These are phyloP conservation scores for Lordiphosa fenestrarum DNA, from an alignment of 2,888 invertebrate species.

Conservation along the genomic window DNA sequence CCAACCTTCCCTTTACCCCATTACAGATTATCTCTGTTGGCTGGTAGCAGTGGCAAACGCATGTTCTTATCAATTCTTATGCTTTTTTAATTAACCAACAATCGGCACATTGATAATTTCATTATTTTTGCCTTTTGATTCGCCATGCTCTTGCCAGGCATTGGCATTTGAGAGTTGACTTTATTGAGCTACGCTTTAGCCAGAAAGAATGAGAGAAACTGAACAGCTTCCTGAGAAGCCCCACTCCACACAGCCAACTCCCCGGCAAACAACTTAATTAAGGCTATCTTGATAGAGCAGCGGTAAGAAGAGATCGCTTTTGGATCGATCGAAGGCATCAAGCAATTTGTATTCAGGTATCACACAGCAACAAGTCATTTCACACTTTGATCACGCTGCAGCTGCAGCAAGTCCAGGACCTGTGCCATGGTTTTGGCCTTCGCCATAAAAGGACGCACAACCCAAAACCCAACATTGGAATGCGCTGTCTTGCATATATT, in stretches of 20 bases:
- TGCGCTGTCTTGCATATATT: slow-evolving; percentile 70
- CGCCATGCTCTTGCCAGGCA: slow-evolving; percentile 23
- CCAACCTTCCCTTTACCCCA: no score
- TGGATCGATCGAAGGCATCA: slow-evolving; percentile 67
- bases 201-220: slow-evolving; percentile 15
- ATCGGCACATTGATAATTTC: slow-evolving; percentile 48
- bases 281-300: slow-evolving; percentile 21
- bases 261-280: slow-evolving; percentile 68
- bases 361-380: slow-evolving; percentile 75
- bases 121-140: slow-evolving; percentile 39
- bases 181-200: slow-evolving; percentile 40
- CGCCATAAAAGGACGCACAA: slow-evolving; percentile 61
- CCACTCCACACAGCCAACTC: background rate
- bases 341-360: slow-evolving; percentile 78
- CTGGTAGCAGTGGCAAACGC: slow-evolving; percentile 1
- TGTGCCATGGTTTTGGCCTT: slow-evolving; percentile 24
- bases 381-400: slow-evolving; percentile 78
- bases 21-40: slow-evolving; percentile 21
- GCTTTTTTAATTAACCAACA: slow-evolving; percentile 32
- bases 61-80: slow-evolving; percentile 42
- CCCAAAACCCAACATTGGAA: slow-evolving; percentile 46
- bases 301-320: slow-evolving; percentile 1
- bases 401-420: slow-evolving; percentile 30
- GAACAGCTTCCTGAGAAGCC: slow-evolving; percentile 41
- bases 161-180: slow-evolving; percentile 35